phyloP scores from a whole-genome alignment of 1,140 invertebrate genomes.

The Euschistus heros region DNA sequence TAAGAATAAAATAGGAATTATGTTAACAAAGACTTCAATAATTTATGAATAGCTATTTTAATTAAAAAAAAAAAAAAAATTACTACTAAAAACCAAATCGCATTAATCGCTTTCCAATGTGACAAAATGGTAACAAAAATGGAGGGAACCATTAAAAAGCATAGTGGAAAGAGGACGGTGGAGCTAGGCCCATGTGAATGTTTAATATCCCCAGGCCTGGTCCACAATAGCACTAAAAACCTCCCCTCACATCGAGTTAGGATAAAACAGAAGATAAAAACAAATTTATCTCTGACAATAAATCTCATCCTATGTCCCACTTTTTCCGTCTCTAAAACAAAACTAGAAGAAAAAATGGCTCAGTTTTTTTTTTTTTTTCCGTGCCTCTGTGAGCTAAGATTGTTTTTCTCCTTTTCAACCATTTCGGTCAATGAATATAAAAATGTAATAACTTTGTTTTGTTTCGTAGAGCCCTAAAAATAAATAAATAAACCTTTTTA shows the following conservation, averaged over 20 bases:
- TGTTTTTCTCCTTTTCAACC: too few relatives aligned
- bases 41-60: too few relatives aligned
- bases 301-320: slow-evolving; percentile 2
- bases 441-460: not conserved
- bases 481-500: not conserved
- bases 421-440: not conserved
- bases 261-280: slow-evolving; percentile 6
- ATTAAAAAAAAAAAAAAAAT: too few relatives aligned
- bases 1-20: too few relatives aligned
- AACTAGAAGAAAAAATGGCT: not conserved
- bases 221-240: not conserved
- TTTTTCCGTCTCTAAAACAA: not conserved
- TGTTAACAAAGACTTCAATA: too few relatives aligned
- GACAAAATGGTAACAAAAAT: too few relatives aligned
- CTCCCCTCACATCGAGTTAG: slow-evolving; percentile 6
- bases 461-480: not conserved
- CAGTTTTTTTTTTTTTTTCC: not conserved
- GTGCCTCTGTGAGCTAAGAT: too few relatives aligned
- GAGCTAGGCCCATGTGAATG: too few relatives aligned
- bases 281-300: slow-evolving; percentile 5
- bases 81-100: too few relatives aligned
- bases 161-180: too few relatives aligned
- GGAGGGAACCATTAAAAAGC: too few relatives aligned
- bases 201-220: not conserved
- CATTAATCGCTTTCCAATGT: too few relatives aligned